A percentile compares a stretch with the other conserved stretches of the same genome.
Evolutionary conservation across 1,140 invertebrate genomes (phyloP).

Genomic region (Drosophila truncata): DNA sequence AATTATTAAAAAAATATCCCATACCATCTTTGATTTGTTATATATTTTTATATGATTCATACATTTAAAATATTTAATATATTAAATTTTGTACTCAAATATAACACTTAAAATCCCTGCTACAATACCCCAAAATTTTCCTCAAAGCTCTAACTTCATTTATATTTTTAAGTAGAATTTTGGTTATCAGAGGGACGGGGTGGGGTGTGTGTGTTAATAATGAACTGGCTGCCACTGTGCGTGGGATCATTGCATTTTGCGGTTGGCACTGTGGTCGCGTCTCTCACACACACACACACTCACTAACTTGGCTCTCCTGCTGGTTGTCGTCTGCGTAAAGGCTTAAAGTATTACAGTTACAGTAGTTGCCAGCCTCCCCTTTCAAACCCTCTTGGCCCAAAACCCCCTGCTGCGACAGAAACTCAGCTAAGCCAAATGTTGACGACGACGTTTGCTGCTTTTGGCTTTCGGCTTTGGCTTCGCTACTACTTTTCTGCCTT

Average conservation of each 20-base stretch:
- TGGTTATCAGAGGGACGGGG: background rate
- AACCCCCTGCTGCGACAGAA: slow-evolving; percentile 22
- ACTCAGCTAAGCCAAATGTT: slow-evolving; percentile 78
- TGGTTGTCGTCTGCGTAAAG: slow-evolving; percentile 78
- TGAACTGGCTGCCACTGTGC: slow-evolving; percentile 26
- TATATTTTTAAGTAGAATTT: background rate
- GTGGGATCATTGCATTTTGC: slow-evolving; percentile 74
- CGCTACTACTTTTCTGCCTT: slow-evolving; percentile 47
- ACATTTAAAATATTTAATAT: background rate
- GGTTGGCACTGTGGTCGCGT: slow-evolving; percentile 72
- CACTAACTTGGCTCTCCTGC: slow-evolving; percentile 30
- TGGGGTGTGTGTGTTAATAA: background rate
- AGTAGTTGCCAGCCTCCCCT: slow-evolving; percentile 48
- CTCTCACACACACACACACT: background rate
- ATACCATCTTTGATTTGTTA: no score
- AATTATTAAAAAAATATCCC: no score
- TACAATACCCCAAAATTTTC: background rate
- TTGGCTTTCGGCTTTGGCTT: slow-evolving; percentile 72
- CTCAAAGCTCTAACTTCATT: background rate
- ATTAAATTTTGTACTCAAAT: no score
- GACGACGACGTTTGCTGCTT: slow-evolving; percentile 70
- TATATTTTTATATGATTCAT: background rate
- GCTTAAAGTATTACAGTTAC: slow-evolving; percentile 82
- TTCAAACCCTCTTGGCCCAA: background rate
- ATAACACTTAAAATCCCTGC: background rate